Percentiles rank a stretch among this genome's conserved stretches.
Conservation (phyloP, 2,888 invertebrate species). For the Idaea dimidiata region DNA sequence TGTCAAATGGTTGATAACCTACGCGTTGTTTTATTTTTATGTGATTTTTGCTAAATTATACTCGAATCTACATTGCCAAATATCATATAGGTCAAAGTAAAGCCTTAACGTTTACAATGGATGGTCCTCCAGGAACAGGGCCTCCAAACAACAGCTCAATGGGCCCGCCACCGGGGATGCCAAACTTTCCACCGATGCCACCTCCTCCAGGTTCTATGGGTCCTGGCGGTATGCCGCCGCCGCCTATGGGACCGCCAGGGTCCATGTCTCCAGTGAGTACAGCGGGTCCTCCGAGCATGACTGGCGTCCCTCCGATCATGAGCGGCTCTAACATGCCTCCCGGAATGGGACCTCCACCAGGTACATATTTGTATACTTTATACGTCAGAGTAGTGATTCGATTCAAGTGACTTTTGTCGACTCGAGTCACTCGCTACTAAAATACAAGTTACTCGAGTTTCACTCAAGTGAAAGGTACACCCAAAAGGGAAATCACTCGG, state of each 20-base stretch:
- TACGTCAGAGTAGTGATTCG: too few relatives aligned
- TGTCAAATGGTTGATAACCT: background rate
- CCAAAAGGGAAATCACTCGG: too few relatives aligned
- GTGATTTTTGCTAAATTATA: background rate
- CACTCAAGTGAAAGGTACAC: too few relatives aligned
- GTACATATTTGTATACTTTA: slow-evolving; percentile 23
- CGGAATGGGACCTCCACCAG: slow-evolving; percentile 35
- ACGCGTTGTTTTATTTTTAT: background rate
- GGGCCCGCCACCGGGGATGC: slow-evolving; percentile 58
- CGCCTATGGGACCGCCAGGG: slow-evolving; percentile 56
- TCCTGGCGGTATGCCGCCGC: slow-evolving; percentile 36
- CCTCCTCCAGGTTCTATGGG: slow-evolving; percentile 59
- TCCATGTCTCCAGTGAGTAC: slow-evolving; percentile 51
- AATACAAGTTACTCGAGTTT: too few relatives aligned
- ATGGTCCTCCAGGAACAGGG: slow-evolving; percentile 68
- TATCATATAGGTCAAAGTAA: background rate
- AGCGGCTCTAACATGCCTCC: slow-evolving; percentile 13
- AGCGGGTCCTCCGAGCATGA: slow-evolving; percentile 31
- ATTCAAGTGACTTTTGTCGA: too few relatives aligned
- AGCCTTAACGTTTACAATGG: slow-evolving; percentile 42
- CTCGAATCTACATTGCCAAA: background rate
- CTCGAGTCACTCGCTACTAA: too few relatives aligned
- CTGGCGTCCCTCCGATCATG: slow-evolving; percentile 21
- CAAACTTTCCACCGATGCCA: slow-evolving; percentile 55
- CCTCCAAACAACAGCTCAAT: slow-evolving; percentile 54